These are phyloP conservation scores for Ammospiza nelsoni DNA, from an alignment of 2,113 vertebrate species.

Conservation along the genomic window DNA sequence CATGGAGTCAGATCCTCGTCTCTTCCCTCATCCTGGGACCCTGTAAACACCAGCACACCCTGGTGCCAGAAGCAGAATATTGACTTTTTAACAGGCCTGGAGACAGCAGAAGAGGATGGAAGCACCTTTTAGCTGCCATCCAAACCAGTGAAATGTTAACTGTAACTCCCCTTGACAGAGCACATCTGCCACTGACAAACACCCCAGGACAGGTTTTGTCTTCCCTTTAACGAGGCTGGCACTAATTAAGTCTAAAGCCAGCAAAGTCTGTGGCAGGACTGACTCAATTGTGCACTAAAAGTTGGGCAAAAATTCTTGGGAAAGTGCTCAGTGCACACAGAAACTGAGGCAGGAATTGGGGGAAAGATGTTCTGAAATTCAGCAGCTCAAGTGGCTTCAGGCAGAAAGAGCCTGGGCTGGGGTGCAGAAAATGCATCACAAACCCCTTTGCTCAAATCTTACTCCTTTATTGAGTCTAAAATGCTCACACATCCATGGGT, in stretches of 20 bases:
- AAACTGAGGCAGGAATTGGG: background rate
- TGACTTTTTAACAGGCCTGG: background rate
- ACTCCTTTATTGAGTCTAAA: background rate
- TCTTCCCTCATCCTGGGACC: too few relatives aligned
- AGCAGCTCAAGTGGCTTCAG: background rate
- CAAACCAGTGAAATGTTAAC: background rate
- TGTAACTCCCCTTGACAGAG: background rate
- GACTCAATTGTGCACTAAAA: background rate
- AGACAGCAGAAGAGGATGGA: background rate
- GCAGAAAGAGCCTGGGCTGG: background rate
- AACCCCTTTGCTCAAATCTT: background rate
- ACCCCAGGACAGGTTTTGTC: background rate
- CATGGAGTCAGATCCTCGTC: too few relatives aligned
- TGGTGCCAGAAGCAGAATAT: background rate
- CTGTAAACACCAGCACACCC: too few relatives aligned
- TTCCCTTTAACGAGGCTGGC: background rate
- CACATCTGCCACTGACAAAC: background rate
- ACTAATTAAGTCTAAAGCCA: background rate
- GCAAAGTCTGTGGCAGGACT: background rate
- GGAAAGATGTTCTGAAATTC: background rate
- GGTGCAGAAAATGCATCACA: background rate
- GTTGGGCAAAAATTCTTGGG: background rate
- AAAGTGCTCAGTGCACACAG: background rate
- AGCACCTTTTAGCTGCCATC: background rate
- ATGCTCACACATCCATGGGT: fast-evolving